Conservation (phyloP, 2,797 vertebrate genomes). For the Ceryle rudis region DNA sequence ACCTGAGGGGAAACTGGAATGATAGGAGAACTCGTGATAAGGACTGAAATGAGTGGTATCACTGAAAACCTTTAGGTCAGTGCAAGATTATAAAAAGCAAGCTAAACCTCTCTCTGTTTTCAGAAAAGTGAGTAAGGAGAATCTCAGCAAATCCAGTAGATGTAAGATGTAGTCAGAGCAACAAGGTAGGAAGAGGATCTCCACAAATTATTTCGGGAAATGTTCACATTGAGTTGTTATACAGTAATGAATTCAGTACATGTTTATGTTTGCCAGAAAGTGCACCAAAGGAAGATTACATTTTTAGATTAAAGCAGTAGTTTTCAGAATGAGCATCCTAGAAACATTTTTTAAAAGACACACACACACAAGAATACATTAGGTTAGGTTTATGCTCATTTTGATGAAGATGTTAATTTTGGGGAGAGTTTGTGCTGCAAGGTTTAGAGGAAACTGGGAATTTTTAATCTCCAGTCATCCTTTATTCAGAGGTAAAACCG, state of each 20-base stretch:
- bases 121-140: not conserved
- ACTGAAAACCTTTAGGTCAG: not conserved
- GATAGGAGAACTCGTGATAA: not conserved
- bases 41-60: not conserved
- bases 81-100: not conserved
- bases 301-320: not conserved
- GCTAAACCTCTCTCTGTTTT: not conserved
- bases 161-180: not conserved
- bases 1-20: not conserved
- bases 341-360: not conserved
- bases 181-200: not conserved
- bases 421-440: not conserved
- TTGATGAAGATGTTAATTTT: not conserved
- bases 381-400: not conserved
- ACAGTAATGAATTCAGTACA: not conserved
- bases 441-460: not conserved
- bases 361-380: not conserved
- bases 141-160: not conserved
- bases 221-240: not conserved
- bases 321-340: not conserved
- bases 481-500: slow-evolving; percentile 17
- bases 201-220: not conserved
- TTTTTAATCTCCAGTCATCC: not conserved
- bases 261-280: not conserved
- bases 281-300: not conserved